A percentile compares a stretch with the other conserved stretches of the same genome.
Evolutionary conservation across 2,888 invertebrate species (phyloP).

Genomic region (Nemoura dubitans): DNA sequence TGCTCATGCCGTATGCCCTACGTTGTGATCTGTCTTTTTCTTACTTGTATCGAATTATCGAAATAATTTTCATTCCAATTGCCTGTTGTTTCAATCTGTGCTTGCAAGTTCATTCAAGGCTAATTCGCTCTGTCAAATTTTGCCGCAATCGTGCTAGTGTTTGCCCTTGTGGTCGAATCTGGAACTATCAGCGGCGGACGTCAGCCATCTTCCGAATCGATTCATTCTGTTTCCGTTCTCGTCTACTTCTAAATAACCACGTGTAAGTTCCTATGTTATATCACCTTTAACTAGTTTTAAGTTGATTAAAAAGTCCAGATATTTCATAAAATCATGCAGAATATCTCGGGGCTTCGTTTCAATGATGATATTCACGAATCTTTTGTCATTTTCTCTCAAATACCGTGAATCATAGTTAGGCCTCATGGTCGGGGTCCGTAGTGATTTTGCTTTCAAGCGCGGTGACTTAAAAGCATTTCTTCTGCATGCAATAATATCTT

Average conservation of each 20-base stretch:
- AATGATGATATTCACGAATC: not conserved
- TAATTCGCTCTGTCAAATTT: not conserved
- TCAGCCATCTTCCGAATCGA: slow-evolving; percentile 8
- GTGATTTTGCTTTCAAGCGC: not conserved
- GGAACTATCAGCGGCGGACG: not conserved
- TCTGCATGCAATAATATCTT: too few species aligned
- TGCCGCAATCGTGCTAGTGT: slow-evolving; percentile 7
- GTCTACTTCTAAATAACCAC: not conserved
- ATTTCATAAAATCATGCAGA: not conserved
- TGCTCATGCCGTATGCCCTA: too few species aligned
- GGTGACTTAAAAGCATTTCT: too few species aligned
- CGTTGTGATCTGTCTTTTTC: too few species aligned
- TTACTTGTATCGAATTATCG: too few species aligned
- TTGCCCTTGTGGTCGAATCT: not conserved
- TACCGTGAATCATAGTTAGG: not conserved
- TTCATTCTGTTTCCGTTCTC: slow-evolving; percentile 28
- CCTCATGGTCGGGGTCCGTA: not conserved
- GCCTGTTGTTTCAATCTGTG: too few species aligned
- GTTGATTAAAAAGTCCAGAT: not conserved
- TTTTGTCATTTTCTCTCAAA: not conserved
- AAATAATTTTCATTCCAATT: too few species aligned
- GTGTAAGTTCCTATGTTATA: slow-evolving; percentile 14
- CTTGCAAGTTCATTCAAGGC: too few species aligned
- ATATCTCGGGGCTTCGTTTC: not conserved
- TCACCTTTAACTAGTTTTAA: not conserved